phyloP scores from a whole-genome alignment of 2,888 invertebrate genomes.

The Acleris literana region DNA sequence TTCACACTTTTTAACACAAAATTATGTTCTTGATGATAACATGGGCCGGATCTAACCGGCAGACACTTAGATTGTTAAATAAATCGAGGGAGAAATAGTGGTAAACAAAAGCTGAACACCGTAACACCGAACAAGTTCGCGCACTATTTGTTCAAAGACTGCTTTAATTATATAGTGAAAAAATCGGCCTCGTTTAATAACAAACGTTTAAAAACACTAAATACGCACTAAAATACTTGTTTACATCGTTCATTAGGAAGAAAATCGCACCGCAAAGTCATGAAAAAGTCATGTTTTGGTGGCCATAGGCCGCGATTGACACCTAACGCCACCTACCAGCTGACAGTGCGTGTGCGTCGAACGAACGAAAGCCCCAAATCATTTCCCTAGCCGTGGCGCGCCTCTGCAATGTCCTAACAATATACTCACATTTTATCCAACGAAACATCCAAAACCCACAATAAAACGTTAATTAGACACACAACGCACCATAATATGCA shows the following conservation, averaged over 20 bases:
- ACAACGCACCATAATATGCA: slow-evolving; percentile 81
- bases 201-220: slow-evolving; percentile 44
- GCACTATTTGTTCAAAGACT: slow-evolving; percentile 61
- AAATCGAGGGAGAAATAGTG: slow-evolving; percentile 47
- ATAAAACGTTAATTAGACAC: slow-evolving; percentile 78
- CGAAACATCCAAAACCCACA: slow-evolving; percentile 78
- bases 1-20: slow-evolving; percentile 3
- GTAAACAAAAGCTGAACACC: slow-evolving; percentile 72
- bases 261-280: slow-evolving; percentile 81
- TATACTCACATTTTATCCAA: slow-evolving; percentile 81
- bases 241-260: slow-evolving; percentile 59
- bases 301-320: slow-evolving; percentile 65
- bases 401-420: slow-evolving; percentile 81
- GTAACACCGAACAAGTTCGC: slow-evolving; percentile 67
- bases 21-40: slow-evolving; percentile 1
- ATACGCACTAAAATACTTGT: slow-evolving; percentile 53
- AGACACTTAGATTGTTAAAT: slow-evolving; percentile 21
- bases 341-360: slow-evolving; percentile 82
- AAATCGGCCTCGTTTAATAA: slow-evolving; percentile 17
- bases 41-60: background rate
- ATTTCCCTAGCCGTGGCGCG: slow-evolving; percentile 85
- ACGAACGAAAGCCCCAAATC: slow-evolving; percentile 83
- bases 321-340: slow-evolving; percentile 83
- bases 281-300: slow-evolving; percentile 82
- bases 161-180: slow-evolving; percentile 41